Base-by-base conservation (phyloP, 2,797 vertebrate genomes). In the Coendou prehensilis region DNA sequence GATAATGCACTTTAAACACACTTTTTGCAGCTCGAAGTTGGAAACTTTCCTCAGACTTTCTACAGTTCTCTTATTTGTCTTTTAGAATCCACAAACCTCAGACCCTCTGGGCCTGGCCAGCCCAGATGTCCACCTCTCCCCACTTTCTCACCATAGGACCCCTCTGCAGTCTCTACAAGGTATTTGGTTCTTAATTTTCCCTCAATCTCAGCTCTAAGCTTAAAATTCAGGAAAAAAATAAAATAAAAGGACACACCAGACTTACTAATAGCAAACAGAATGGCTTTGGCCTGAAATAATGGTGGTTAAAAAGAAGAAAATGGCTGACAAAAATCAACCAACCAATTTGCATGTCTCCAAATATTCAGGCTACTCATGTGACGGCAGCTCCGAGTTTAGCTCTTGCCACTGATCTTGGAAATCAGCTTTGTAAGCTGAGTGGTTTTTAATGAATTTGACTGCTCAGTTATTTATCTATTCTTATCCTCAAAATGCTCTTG, bases 351-450 rank as follows among this genome's bases (percentile, higher is more conserved):
- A 37, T 41, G 28, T 79, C 52, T 96, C 73, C 33, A 54, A 85
- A 94, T 79, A 89, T 14, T 67, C 30, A 69, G 56, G 52, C 28
- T 79, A 54, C 47, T 26, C 3, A 23, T 57, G 5, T 80, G 30
- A 90, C 28, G 30, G 0, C 6, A 83, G 50, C 28, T 73, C 7
- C 80, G 11, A 45, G 22, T 13, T 93, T 45, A 52, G 8, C 9
- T 52, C 52, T 75, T 90, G 41, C 69, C 81, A 47, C 54, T 81
- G 22, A 69, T 84, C 69, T 85, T 84, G 8, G 47, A 41, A 75
- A 61, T 93, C 76, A 30, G 11, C 83, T 96, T 80, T 92, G 50
- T 93, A 90, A 95, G 10, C 41, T 63, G 41, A 11, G 64, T 93
- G 28, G n/a, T 75, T 87, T 75, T 93, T 52, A 83, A 17, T 56